Percentiles rank a stretch among this genome's conserved stretches.
Conservation (phyloP, 2,113 vertebrate genomes). For the Lucifuga dentata region DNA sequence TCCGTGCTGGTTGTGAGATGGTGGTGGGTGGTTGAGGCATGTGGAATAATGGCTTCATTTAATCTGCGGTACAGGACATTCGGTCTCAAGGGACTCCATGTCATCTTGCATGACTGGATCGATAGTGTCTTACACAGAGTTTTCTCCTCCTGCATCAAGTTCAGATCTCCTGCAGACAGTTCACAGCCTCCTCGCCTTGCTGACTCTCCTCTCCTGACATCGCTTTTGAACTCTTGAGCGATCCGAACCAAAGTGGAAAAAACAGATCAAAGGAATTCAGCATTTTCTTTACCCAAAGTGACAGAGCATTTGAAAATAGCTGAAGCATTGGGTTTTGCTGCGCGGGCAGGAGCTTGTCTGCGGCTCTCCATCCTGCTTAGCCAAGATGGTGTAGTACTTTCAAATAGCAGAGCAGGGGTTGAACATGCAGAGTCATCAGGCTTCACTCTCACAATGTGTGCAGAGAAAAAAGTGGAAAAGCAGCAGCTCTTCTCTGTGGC, state of each 20-base stretch:
- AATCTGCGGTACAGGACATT: conserved; percentile 63
- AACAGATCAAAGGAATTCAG: conserved; percentile 31
- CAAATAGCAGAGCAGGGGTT: conserved; percentile 33
- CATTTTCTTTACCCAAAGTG: conserved; percentile 57
- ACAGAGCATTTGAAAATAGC: conserved; percentile 62
- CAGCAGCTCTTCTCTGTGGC: conserved; percentile 27
- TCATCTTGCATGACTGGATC: conserved; percentile 65
- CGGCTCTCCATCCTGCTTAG: conserved; percentile 13
- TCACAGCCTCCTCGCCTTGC: conserved; percentile 52
- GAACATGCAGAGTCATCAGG: conserved; percentile 45
- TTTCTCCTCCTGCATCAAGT: conserved; percentile 48
- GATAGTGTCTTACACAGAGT: conserved; percentile 47
- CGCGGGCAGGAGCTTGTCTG: conserved; percentile 17
- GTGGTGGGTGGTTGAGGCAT: conserved; percentile 45
- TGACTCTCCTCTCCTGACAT: conserved; percentile 21
- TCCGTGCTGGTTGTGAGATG: conserved; percentile 46
- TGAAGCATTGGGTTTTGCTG: conserved; percentile 45
- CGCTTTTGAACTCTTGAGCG: conserved; percentile 63
- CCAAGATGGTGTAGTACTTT: conserved; percentile 47
- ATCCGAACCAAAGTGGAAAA: conserved; percentile 35
- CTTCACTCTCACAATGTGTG: conserved; percentile 27
- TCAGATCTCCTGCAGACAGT: conserved; percentile 51
- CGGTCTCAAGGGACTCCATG: conserved; percentile 52
- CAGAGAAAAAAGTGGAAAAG: conserved; percentile 29
- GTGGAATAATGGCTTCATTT: conserved; percentile 62